A percentile compares a stretch with the other conserved stretches of the same genome.
Evolutionary conservation across 2,113 vertebrate species (phyloP).

Genomic region (Microcebus lehilahytsara): DNA sequence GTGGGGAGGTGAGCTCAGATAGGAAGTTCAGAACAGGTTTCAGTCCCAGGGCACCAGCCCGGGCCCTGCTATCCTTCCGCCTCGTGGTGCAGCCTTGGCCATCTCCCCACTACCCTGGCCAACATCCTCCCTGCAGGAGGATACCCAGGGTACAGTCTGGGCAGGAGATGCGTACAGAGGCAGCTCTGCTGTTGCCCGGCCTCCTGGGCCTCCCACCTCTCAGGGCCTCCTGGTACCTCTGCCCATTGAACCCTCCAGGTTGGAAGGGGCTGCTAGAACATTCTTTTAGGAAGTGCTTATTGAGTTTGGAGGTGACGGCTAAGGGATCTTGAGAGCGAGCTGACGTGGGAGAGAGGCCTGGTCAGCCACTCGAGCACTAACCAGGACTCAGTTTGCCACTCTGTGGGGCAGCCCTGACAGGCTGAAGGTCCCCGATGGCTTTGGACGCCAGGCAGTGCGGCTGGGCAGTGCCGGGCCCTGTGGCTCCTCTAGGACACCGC

Average conservation of each 20-base stretch:
- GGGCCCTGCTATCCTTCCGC: background rate
- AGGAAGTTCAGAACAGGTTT: background rate
- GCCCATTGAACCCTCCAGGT: background rate
- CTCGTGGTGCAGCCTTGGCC: background rate
- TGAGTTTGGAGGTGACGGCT: background rate
- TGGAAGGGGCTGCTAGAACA: background rate
- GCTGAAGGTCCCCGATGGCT: rapidly evolving
- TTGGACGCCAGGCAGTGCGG: background rate
- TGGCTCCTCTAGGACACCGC: background rate
- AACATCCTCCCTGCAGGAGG: rapidly evolving
- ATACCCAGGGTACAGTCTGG: rapidly evolving
- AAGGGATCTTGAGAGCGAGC: background rate
- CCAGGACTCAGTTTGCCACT: background rate
- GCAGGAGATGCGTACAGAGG: background rate
- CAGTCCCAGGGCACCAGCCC: background rate
- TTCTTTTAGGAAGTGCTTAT: background rate
- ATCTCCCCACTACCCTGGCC: background rate
- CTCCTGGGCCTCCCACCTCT: background rate
- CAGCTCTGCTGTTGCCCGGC: background rate
- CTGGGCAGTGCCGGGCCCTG: no score
- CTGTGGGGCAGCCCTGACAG: background rate
- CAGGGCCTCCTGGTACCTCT: background rate
- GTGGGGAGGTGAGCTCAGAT: background rate
- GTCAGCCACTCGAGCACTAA: no score
- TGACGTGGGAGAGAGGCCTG: background rate